Conservation (phyloP, 2,797 vertebrate species). For the Mus spretus region DNA sequence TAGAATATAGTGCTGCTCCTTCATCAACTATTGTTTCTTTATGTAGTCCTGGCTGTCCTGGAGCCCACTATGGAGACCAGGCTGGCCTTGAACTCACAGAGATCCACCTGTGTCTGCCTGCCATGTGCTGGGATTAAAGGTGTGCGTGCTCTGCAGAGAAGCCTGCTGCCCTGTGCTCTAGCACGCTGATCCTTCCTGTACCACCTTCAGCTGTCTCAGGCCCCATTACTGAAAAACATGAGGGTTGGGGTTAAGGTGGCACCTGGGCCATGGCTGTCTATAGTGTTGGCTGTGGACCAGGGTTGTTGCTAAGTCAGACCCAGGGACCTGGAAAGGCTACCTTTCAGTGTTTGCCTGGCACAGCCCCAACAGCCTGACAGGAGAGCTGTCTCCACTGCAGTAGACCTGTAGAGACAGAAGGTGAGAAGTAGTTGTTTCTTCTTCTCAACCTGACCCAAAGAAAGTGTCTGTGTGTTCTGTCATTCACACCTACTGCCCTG, state of each 20-base stretch:
- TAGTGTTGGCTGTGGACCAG: background rate
- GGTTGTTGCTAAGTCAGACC: constrained; percentile 65
- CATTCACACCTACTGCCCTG: background rate
- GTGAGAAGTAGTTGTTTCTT: background rate
- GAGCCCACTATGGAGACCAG: background rate
- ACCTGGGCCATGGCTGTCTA: background rate
- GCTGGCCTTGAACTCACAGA: background rate
- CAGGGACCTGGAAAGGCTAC: constrained; percentile 89
- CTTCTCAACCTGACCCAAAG: background rate
- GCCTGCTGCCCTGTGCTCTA: background rate
- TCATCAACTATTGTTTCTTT: background rate
- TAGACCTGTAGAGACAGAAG: constrained; percentile 88
- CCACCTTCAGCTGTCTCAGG: background rate
- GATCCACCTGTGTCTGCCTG: background rate
- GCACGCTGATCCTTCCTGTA: background rate
- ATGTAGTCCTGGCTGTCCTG: background rate
- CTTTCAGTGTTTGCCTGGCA: constrained; percentile 88
- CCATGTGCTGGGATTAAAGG: background rate
- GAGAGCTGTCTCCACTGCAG: constrained; percentile 89
- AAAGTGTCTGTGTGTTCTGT: background rate
- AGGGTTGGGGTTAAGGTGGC: background rate
- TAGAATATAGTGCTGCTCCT: background rate
- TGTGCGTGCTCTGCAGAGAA: background rate
- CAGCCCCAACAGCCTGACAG: constrained; percentile 87
- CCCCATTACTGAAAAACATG: background rate